These are phyloP conservation scores for Xenentodon cancila DNA, from an alignment of 2,797 vertebrate species.

Conservation along the genomic window DNA sequence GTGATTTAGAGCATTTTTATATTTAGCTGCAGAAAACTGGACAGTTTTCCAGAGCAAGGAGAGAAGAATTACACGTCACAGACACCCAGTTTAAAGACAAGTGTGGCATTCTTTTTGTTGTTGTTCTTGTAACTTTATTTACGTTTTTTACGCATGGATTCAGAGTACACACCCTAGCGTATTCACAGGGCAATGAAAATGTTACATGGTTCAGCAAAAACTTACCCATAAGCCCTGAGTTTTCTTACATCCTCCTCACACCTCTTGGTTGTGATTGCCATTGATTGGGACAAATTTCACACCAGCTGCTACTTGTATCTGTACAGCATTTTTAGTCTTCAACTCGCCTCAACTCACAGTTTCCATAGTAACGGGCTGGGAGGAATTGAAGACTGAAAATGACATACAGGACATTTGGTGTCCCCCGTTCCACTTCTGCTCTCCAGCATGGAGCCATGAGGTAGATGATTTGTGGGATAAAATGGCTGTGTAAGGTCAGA, in stretches of 20 bases:
- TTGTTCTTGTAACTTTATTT: too few species aligned
- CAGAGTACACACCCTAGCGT: not conserved
- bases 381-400: conserved; percentile 94
- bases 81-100: too few species aligned
- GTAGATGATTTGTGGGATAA: conserved; percentile 27
- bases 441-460: conserved; percentile 12
- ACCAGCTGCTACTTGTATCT: conserved; percentile 84
- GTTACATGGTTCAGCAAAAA: conserved; percentile 17
- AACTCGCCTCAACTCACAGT: conserved; percentile 91
- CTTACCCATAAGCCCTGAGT: conserved; percentile 51
- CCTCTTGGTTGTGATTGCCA: not conserved
- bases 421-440: conserved; percentile 16
- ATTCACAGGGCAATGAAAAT: not conserved
- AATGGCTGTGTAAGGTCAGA: conserved; percentile 36
- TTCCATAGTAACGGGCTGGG: conserved; percentile 90
- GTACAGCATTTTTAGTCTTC: conserved; percentile 93
- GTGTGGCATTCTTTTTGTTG: too few species aligned
- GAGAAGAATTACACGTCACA: too few species aligned
- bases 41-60: too few species aligned
- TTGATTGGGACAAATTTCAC: conserved; percentile 44
- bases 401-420: conserved; percentile 86
- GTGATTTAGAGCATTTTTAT: too few species aligned
- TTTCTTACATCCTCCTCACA: not conserved
- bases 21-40: too few species aligned
- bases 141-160: too few species aligned